Conservation (phyloP, 2,113 vertebrate species). For the Varanus komodoensis region DNA sequence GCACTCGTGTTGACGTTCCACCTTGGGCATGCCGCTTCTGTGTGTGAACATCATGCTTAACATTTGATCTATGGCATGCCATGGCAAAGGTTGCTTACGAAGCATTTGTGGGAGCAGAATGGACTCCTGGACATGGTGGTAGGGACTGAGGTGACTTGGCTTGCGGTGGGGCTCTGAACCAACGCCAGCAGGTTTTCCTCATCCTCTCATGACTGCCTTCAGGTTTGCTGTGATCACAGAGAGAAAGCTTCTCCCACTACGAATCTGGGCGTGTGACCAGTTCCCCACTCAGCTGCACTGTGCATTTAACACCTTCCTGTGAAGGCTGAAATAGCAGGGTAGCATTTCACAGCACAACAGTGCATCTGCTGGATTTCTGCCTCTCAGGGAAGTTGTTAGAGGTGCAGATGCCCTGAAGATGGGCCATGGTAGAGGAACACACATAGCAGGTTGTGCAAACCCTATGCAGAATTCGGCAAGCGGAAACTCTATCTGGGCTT, state of each 20-base stretch:
- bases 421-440: not conserved
- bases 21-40: not conserved
- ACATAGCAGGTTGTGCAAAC: too few species aligned
- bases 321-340: not conserved
- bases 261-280: not conserved
- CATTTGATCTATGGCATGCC: not conserved
- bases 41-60: not conserved
- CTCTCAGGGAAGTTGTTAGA: not conserved
- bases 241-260: not conserved
- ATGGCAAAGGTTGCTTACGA: not conserved
- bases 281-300: not conserved
- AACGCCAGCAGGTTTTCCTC: not conserved
- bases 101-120: not conserved
- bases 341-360: not conserved
- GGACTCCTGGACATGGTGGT: not conserved
- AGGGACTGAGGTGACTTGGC: not conserved
- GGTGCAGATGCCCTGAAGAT: too few species aligned
- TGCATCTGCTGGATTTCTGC: not conserved
- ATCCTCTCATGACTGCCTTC: not conserved
- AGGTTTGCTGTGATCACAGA: not conserved
- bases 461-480: too few species aligned
- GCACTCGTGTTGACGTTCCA: not conserved
- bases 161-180: not conserved
- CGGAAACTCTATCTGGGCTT: too few species aligned
- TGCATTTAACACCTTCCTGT: not conserved